Evolutionary conservation across 2,888 invertebrate genomes (phyloP).

Genomic region (Lissonota sp.): DNA sequence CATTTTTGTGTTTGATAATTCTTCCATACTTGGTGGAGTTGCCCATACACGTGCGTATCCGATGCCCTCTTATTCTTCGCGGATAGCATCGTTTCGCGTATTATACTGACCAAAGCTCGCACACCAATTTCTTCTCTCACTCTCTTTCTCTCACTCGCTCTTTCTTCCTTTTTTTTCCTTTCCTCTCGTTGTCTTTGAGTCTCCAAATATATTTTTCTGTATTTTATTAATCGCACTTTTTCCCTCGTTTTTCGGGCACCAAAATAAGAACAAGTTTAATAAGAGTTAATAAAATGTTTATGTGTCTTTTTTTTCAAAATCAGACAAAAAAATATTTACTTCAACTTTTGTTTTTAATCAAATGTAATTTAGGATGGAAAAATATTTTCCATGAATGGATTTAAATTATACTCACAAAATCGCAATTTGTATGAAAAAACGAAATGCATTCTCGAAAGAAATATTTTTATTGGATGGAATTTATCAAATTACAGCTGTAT

Average conservation of each 20-base stretch:
- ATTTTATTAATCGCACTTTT: neutral
- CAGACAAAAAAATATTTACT: too few species aligned
- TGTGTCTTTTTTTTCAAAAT: too few species aligned
- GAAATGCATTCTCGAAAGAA: neutral
- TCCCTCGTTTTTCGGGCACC: neutral
- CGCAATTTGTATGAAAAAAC: conserved; percentile 1
- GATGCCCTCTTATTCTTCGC: conserved; percentile 43
- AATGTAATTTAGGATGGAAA: too few species aligned
- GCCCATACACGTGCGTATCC: neutral
- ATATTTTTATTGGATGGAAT: neutral
- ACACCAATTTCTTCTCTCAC: conserved; percentile 35
- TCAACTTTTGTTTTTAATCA: too few species aligned
- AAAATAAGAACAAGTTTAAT: too few species aligned
- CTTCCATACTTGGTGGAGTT: too few species aligned
- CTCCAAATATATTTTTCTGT: conserved; percentile 18
- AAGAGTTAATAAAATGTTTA: too few species aligned
- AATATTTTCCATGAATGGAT: too few species aligned
- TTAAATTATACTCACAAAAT: neutral
- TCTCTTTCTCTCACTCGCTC: conserved; percentile 33
- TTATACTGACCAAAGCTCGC: conserved; percentile 18
- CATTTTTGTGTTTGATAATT: too few species aligned
- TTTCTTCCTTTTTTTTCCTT: conserved; percentile 14
- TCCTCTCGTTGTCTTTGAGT: conserved; percentile 34
- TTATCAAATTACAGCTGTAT: too few species aligned
- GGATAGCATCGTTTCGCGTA: conserved; percentile 61